Evolutionary conservation across 2,888 invertebrate species (phyloP).

Genomic region (Crioceris asparagi): DNA sequence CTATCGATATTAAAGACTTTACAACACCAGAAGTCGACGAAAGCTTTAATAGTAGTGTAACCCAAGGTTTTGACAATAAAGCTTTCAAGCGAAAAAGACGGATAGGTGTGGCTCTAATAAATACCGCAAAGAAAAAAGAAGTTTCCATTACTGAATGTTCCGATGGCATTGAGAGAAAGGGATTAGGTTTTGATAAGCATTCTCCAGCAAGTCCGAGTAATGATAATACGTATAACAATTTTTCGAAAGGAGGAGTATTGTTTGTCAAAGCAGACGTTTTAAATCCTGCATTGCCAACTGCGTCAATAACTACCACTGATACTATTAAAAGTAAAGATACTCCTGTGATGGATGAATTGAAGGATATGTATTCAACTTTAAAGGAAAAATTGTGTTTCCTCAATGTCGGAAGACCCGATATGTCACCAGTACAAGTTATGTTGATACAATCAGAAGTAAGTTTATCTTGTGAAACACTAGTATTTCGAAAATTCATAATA

Average conservation of each 20-base stretch:
- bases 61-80: slow-evolving; percentile 33
- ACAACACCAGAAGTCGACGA: slow-evolving; percentile 10
- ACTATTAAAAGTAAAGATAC: slow-evolving; percentile 15
- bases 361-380: slow-evolving; percentile 38
- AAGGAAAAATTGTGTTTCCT: slow-evolving; percentile 48
- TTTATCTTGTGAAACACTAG: too few relatives aligned
- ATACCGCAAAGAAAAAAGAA: slow-evolving; percentile 22
- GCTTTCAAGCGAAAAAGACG: slow-evolving; percentile 45
- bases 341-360: slow-evolving; percentile 24
- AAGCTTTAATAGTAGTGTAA: slow-evolving; percentile 11
- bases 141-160: slow-evolving; percentile 13
- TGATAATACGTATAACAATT: slow-evolving; percentile 24
- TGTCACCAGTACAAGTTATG: slow-evolving; percentile 49
- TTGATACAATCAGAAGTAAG: slow-evolving; percentile 50
- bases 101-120: slow-evolving; percentile 42
- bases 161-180: slow-evolving; percentile 20
- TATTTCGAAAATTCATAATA: too few relatives aligned
- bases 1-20: slow-evolving; percentile 34
- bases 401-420: slow-evolving; percentile 43
- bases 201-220: slow-evolving; percentile 23
- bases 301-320: slow-evolving; percentile 10
- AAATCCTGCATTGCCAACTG: slow-evolving; percentile 14
- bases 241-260: slow-evolving; percentile 35
- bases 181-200: slow-evolving; percentile 29
- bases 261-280: slow-evolving; percentile 29